Conservation (phyloP, 1,140 invertebrate genomes). For the Anastrepha obliqua region DNA sequence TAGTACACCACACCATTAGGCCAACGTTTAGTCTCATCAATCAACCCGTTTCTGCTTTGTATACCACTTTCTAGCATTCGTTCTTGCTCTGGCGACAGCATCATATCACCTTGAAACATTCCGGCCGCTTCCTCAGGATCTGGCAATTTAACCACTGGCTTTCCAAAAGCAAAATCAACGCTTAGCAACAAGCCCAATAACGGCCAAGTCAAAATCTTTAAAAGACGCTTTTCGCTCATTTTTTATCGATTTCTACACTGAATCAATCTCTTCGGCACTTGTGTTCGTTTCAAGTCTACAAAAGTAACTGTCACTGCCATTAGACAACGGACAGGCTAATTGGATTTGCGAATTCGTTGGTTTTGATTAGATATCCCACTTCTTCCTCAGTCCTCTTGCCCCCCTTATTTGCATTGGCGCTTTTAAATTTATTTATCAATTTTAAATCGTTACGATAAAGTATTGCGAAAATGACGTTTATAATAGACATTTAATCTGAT, state of each 20-base stretch:
- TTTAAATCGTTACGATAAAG: not conserved
- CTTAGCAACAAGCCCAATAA: not conserved
- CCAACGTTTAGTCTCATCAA: conserved; percentile 78
- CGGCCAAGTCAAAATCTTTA: not conserved
- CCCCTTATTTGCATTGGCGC: not conserved
- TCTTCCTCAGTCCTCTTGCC: not conserved
- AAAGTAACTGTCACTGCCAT: not conserved
- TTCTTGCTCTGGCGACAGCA: conserved; percentile 73
- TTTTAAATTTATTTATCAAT: not conserved
- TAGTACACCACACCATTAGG: conserved; percentile 79
- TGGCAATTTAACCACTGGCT: conserved; percentile 21
- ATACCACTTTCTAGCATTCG: conserved; percentile 55
- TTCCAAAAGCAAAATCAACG: not conserved
- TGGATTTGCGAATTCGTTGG: not conserved
- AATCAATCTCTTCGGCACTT: not conserved
- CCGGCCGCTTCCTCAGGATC: conserved; percentile 66
- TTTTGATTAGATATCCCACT: not conserved
- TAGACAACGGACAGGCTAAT: not conserved
- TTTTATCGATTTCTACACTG: not conserved
- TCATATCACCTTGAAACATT: conserved; percentile 75
- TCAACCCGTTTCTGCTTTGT: conserved; percentile 77
- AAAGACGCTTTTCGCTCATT: not conserved
- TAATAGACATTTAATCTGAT: not conserved
- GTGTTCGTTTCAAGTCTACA: not conserved
- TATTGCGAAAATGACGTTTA: not conserved